These are phyloP conservation scores for Trichogramma evanescens DNA, from an alignment of 2,888 invertebrate genomes.

Conservation along the genomic window DNA sequence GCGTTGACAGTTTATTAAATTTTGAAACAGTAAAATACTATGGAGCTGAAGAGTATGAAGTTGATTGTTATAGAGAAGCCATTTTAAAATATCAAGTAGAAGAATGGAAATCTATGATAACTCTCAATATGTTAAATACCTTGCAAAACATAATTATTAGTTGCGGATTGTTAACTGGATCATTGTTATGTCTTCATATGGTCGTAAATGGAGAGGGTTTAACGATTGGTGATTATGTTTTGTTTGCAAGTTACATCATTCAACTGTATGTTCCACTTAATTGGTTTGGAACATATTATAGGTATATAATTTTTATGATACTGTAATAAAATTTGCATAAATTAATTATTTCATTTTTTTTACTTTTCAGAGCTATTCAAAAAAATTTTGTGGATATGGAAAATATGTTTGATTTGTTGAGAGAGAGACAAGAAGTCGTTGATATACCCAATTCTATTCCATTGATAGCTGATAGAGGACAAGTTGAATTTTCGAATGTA, in stretches of 20 bases:
- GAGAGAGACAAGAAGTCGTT: slow-evolving; percentile 78
- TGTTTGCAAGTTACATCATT: slow-evolving; percentile 90
- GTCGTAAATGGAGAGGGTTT: slow-evolving; percentile 61
- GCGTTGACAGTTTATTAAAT: slow-evolving; percentile 93
- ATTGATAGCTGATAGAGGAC: slow-evolving; percentile 62
- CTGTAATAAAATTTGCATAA: neutral
- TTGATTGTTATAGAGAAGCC: slow-evolving; percentile 74
- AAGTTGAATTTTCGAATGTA: slow-evolving; percentile 84
- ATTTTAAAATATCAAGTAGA: slow-evolving; percentile 81
- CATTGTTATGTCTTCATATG: slow-evolving; percentile 81
- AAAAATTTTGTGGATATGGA: slow-evolving; percentile 99
- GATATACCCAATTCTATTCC: slow-evolving; percentile 75
- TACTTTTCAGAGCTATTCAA: slow-evolving; percentile 74
- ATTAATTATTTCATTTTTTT: slow-evolving; percentile 8
- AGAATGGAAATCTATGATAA: slow-evolving; percentile 82
- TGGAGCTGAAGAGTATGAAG: slow-evolving; percentile 88
- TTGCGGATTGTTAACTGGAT: slow-evolving; percentile 76
- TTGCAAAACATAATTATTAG: slow-evolving; percentile 87
- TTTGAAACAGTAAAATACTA: slow-evolving; percentile 99
- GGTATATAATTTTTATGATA: slow-evolving; percentile 51
- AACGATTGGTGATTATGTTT: slow-evolving; percentile 91
- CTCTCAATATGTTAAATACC: slow-evolving; percentile 84
- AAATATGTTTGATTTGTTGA: slow-evolving; percentile 94
- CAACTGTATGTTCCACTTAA: slow-evolving; percentile 93
- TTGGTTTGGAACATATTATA: slow-evolving; percentile 97